Base-by-base conservation (phyloP, 2,888 invertebrate genomes). In the Thecocarcelia acutangulata region DNA sequence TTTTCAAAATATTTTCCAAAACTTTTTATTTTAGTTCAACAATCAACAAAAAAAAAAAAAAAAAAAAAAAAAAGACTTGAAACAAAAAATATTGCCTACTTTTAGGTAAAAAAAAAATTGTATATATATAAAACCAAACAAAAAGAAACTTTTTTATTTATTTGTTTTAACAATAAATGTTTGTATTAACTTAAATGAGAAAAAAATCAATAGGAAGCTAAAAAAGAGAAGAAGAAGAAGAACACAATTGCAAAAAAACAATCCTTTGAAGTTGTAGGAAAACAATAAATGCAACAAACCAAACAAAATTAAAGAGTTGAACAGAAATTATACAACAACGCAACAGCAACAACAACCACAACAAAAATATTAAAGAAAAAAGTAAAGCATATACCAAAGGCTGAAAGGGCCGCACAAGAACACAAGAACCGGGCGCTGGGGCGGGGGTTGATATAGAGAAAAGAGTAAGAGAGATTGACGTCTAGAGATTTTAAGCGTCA, bases 281-380 rank as follows among this genome's bases (percentile, higher is more conserved):
- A 78, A 82, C 82, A 82, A 82, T 82, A 74, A 82, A 75, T 78
- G 74, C 82, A 82, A 79, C 79, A 69, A 70, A 79, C 64, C 82
- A 78, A 59, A 82, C 69, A 74, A 75, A 61, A 79, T 79, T 82
- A 79, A 79, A 79, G 70, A 82, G 74, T 82, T 81, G 72, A 50
- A 63, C 42, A 68, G 33, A 58, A 73, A 63, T 54, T 63, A 21
- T 61, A 72, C 72, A 58, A 66, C 59, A 74, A 74, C 56, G 66
- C 68, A 68, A 59, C 58, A 75, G 66, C 68, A 68, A 59, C 58
- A 75, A 59, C 54, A 68, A 61, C 50, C 50, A 59, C 40, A 70
- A 59, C 24, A 74, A 40, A 54, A 28, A 50, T 58, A 66, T n/a
- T 19, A 61, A 40, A 21, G 24, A 28, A 70, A 78, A 68, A 69